Base-by-base conservation (phyloP, 2,888 invertebrate species). In the Eugnorisma glareosa region DNA sequence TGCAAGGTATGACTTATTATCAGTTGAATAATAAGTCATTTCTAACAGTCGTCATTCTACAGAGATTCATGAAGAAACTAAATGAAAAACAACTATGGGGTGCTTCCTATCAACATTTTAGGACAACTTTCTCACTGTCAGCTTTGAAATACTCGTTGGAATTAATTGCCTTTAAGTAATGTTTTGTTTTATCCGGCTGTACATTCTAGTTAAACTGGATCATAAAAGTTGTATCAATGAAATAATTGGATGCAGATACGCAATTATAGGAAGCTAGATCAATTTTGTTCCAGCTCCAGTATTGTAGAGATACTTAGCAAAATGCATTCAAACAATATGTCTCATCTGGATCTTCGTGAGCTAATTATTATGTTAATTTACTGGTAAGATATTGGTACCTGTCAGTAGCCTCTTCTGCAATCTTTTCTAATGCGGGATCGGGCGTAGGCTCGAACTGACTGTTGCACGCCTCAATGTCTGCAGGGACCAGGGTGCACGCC, bases 381-480 rank as follows among this genome's bases (percentile, higher is more conserved):
- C 7, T 35, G 15, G 35, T 4, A 54, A 24, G 66, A 66, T 63
- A 54, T 21, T 15, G 86, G 78, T 48, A 97, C 97, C 94, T 97
- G 81, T 97, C 97, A 64, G 98, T 98, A 69, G 97, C 98, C 88
- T 97, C 97, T 91, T 98, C 98, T 8, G 97, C 97, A 68, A 97
- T 95, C 74, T 95, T 96, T 90, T 98, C 98, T 31, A 97, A 91
- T 48, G 97, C 97, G 15, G 98, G 97, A 91, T 98, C 98, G 35
- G 97, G 97, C 1, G 97, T 95, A 0, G 97, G 96, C 86, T 97
- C 97, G 88, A 97, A 97, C 88, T 98, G 97, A 86, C 97, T 97
- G 73, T 97, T 94, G 71, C 97, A 97, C 71, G 96, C 98, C 82
- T 98, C 98, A 77, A 98, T 98, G 85, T 97, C 97, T 2, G 97